Base-by-base conservation (phyloP, 2,888 invertebrate genomes). In the Cremastinae sp. region DNA sequence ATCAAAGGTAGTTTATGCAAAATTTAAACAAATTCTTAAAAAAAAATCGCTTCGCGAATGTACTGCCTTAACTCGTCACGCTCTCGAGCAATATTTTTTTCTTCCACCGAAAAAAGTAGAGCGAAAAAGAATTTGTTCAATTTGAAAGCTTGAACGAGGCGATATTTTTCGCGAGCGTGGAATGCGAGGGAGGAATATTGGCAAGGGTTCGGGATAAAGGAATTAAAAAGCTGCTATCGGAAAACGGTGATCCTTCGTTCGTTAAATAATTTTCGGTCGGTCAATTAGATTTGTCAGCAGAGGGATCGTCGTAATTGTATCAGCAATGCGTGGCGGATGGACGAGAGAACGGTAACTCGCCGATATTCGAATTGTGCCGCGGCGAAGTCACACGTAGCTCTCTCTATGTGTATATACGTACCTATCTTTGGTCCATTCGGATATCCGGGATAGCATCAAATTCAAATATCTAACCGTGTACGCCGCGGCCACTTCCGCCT, bases 401-500 rank as follows among this genome's bases (percentile, higher is more conserved):
- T 22, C 18, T 8, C 7, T 54, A 20, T 28, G 36, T 61, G 16
- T 41, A 72, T 68, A 65, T 61, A 20, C 47, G 64, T 22, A 65
- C 47, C 61, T 61, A 62, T 14, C 54, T 65, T n/a, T n/a, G 71
- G 74, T 72, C 62, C 49, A 51, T 53, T 41, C 66, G 66, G 73
- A 74, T 78, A 59, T 70, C 59, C 71, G 69, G 80, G 78, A 71
- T 74, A 75, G 79, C 73, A 81, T 83, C 81, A 83, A 85, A 86
- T 86, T 86, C 85, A 84, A 86, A 87, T 86, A 84, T 84, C 84
- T 82, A n/a, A n/a, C n/a, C n/a, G n/a, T n/a, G n/a, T n/a, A n/a
- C 83, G 5, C 83, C 79, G 81, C 83, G 84, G 68, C 73, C 79
- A 79, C 78, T 76, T 71, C 56, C 74, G 58, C 62, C n/a, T 59